phyloP scores from a whole-genome alignment of 2,113 vertebrate species.

The Heptranchias perlo region DNA sequence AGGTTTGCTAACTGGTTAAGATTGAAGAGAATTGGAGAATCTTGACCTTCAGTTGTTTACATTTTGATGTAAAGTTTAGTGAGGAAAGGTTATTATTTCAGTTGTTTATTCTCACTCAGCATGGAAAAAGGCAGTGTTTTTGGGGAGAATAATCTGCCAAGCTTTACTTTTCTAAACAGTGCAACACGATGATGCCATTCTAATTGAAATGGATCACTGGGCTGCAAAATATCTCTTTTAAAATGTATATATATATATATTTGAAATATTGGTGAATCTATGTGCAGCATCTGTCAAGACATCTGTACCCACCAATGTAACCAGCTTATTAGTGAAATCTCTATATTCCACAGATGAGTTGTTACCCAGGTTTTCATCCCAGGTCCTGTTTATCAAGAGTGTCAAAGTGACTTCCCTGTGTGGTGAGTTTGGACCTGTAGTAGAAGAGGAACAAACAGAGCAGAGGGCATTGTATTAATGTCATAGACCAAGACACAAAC shows the following conservation, averaged over 20 bases:
- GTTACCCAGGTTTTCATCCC: neutral
- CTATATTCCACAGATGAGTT: neutral
- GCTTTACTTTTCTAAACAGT: neutral
- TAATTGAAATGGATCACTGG: neutral
- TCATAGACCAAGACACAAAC: neutral
- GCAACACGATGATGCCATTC: neutral
- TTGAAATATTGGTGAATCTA: neutral
- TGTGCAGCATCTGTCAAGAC: neutral
- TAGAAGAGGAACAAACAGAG: neutral
- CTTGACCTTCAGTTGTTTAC: neutral
- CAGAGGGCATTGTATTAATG: neutral
- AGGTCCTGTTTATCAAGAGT: neutral
- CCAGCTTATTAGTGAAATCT: accelerated
- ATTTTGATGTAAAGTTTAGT: neutral
- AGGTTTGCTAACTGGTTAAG: neutral
- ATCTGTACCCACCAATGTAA: neutral
- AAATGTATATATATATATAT: neutral
- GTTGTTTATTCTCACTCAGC: neutral
- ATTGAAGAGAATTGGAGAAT: neutral
- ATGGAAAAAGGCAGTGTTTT: neutral
- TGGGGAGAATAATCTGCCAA: neutral
- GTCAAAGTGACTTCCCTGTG: neutral
- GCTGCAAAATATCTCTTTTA: neutral
- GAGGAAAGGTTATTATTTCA: neutral
- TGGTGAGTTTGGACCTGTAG: neutral